Percentiles rank a stretch among this genome's conserved stretches.
Evolutionary conservation across 1,140 invertebrate genomes (phyloP).

Genomic region (Aphis craccivora): DNA sequence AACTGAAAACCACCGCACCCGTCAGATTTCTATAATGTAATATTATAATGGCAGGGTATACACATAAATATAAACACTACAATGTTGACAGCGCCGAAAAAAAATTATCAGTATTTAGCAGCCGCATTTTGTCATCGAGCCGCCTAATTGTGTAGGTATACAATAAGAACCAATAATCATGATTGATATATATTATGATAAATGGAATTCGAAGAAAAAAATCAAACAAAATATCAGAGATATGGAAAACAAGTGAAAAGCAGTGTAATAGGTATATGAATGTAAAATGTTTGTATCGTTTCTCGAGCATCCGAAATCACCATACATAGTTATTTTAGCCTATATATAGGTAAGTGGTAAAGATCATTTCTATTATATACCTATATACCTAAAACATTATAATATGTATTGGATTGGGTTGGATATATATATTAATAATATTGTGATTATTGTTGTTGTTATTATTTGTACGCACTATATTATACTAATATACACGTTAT

Average conservation of each 20-base stretch:
- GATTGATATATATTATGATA: neutral
- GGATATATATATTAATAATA: neutral
- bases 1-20: neutral
- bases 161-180: neutral
- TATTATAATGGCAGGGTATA: neutral
- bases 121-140: neutral
- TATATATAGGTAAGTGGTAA: too few relatives aligned
- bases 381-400: too few relatives aligned
- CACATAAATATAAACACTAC: neutral
- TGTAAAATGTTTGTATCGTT: too few relatives aligned
- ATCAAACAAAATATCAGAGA: neutral
- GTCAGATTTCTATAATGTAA: neutral
- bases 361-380: too few relatives aligned
- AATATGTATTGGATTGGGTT: too few relatives aligned
- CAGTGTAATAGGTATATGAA: too few relatives aligned
- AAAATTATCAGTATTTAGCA: neutral
- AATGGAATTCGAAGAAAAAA: neutral
- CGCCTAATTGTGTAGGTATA: neutral
- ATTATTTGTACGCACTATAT: neutral
- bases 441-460: neutral
- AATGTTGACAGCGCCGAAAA: neutral
- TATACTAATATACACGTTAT: neutral
- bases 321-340: neutral
- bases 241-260: neutral
- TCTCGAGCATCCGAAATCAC: neutral